Evolutionary conservation across 2,113 vertebrate genomes (phyloP).

Genomic region (Corvus hawaiiensis): DNA sequence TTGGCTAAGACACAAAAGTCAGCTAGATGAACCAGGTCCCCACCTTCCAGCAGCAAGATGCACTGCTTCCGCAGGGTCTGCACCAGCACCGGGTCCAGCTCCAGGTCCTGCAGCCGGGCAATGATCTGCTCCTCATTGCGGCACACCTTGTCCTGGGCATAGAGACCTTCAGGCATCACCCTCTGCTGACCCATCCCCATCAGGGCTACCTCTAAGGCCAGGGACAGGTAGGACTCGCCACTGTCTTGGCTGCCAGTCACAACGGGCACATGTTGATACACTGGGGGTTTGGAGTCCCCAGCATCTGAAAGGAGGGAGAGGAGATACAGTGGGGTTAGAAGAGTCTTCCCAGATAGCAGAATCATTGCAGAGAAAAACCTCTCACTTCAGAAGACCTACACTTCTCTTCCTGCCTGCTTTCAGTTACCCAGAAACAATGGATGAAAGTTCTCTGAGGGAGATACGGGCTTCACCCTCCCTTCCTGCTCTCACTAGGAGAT

Average conservation of each 20-base stretch:
- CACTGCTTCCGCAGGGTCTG: conserved; percentile 92
- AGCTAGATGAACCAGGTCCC: not conserved
- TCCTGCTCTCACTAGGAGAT: not conserved
- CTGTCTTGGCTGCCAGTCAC: conserved; percentile 75
- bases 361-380: not conserved
- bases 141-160: conserved; percentile 97
- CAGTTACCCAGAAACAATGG: fast-evolving
- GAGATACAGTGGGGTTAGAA: not conserved
- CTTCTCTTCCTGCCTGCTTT: not conserved
- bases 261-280: conserved; percentile 91
- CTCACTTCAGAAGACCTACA: not conserved
- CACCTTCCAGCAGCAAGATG: conserved; percentile 92
- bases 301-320: conserved; percentile 72
- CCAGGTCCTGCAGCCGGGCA: conserved; percentile 89
- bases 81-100: conserved; percentile 88
- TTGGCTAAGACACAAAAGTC: not conserved
- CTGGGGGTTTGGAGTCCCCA: conserved; percentile 86
- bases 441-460: not conserved
- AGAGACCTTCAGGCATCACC: conserved; percentile 96
- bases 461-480: not conserved
- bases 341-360: not conserved
- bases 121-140: conserved; percentile 98
- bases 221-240: conserved; percentile 90
- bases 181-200: conserved; percentile 99
- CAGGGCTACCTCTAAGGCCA: conserved; percentile 94